Conservation (phyloP, 2,113 vertebrate species). For the Cephalopholis sonnerati region DNA sequence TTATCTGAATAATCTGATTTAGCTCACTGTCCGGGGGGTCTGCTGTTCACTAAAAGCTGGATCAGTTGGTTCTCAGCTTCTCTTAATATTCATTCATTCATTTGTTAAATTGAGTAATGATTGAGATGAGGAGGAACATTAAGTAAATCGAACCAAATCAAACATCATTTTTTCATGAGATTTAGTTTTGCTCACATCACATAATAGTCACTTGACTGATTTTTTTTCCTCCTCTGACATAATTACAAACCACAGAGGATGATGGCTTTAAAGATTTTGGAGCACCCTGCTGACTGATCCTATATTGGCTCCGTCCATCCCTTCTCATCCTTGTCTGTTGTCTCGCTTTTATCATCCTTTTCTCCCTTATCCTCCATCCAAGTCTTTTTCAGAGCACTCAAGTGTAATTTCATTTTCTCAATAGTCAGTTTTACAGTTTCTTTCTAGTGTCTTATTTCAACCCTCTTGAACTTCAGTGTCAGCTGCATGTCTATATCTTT, state of each 20-base stretch:
- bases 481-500: background rate
- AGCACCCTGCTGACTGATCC: conserved; percentile 60
- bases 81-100: background rate
- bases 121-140: background rate
- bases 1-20: conserved; percentile 65
- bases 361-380: background rate
- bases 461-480: background rate
- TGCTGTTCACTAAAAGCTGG: conserved; percentile 39
- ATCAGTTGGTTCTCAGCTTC: conserved; percentile 17
- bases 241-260: conserved; percentile 29
- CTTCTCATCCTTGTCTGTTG: conserved; percentile 47
- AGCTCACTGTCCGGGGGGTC: conserved; percentile 28
- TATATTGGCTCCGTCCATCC: conserved; percentile 31
- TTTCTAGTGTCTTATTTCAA: background rate
- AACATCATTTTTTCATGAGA: background rate
- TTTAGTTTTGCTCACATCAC: background rate
- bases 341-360: conserved; percentile 49
- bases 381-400: background rate
- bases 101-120: too few species aligned
- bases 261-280: conserved; percentile 29
- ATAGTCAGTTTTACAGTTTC: background rate
- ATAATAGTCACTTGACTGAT: background rate
- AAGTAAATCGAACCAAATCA: background rate
- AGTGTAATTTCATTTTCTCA: background rate
- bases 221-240: background rate